A percentile compares a stretch with the other conserved stretches of the same genome.
phyloP scores from a whole-genome alignment of 2,113 vertebrate species.

The Siniperca chuatsi region DNA sequence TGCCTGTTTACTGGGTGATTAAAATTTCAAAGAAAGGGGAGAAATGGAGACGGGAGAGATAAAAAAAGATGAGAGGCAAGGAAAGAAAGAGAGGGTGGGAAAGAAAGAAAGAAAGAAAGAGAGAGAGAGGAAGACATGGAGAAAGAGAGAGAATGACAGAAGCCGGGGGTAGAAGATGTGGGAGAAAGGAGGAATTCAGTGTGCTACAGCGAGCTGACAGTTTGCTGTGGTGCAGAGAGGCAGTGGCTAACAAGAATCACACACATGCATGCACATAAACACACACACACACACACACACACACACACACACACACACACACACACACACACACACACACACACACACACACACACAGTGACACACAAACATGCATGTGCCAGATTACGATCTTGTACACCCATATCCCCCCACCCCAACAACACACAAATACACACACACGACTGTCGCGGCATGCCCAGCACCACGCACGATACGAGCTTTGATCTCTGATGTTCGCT shows the following conservation, averaged over 20 bases:
- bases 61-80: slow-evolving; percentile 31
- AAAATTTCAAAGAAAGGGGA: slow-evolving; percentile 69
- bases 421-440: neutral
- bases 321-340: slow-evolving; percentile 56
- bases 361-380: slow-evolving; percentile 57
- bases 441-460: slow-evolving; percentile 35
- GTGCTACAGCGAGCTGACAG: slow-evolving; percentile 73
- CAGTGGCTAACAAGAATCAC: slow-evolving; percentile 67
- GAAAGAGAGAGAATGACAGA: slow-evolving; percentile 4
- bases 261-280: slow-evolving; percentile 69
- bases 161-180: slow-evolving; percentile 51
- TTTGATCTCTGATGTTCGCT: slow-evolving; percentile 61
- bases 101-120: neutral
- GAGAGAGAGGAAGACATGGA: neutral
- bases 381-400: slow-evolving; percentile 50
- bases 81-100: slow-evolving; percentile 1
- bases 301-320: slow-evolving; percentile 19
- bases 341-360: slow-evolving; percentile 16
- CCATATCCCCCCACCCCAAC: neutral
- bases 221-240: slow-evolving; percentile 70
- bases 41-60: slow-evolving; percentile 46
- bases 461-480: slow-evolving; percentile 7
- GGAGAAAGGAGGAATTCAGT: slow-evolving; percentile 61
- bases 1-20: slow-evolving; percentile 70
- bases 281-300: slow-evolving; percentile 43